Evolutionary conservation across 2,888 invertebrate species (phyloP).

Genomic region (Lucinisca nassula): DNA sequence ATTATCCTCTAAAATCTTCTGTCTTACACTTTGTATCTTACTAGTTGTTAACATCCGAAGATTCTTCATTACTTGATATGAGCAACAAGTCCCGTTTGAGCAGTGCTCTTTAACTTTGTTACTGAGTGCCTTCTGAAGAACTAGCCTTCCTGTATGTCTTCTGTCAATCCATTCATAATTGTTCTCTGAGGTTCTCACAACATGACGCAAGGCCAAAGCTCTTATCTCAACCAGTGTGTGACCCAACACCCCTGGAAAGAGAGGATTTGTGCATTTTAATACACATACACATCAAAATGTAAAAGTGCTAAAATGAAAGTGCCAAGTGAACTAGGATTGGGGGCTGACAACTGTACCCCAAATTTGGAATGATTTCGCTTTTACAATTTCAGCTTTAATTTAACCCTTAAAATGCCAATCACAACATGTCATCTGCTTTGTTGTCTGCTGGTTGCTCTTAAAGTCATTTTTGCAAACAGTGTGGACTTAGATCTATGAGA

Average conservation of each 20-base stretch:
- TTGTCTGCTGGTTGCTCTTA: too few relatives aligned
- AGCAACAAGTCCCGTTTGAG: background rate
- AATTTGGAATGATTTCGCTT: background rate
- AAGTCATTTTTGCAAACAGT: too few relatives aligned
- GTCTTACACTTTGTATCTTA: background rate
- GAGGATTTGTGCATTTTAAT: slow-evolving; percentile 68
- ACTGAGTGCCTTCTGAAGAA: background rate
- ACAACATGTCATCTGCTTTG: too few relatives aligned
- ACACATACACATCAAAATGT: slow-evolving; percentile 53
- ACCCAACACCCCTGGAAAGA: slow-evolving; percentile 56
- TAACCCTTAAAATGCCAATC: too few relatives aligned
- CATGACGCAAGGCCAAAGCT: too few relatives aligned
- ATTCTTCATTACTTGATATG: background rate
- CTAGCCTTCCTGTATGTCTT: background rate
- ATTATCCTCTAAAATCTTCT: background rate
- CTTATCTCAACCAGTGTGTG: too few relatives aligned
- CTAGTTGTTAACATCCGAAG: background rate
- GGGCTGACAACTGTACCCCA: slow-evolving; percentile 56
- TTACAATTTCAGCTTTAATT: too few relatives aligned
- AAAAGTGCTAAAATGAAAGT: background rate
- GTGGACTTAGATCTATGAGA: too few relatives aligned
- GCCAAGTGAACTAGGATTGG: background rate
- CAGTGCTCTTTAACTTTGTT: background rate
- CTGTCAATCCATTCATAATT: background rate
- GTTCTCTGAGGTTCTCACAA: too few relatives aligned